phyloP scores from a whole-genome alignment of 2,113 vertebrate genomes.

The Protobothrops mucrosquamatus region DNA sequence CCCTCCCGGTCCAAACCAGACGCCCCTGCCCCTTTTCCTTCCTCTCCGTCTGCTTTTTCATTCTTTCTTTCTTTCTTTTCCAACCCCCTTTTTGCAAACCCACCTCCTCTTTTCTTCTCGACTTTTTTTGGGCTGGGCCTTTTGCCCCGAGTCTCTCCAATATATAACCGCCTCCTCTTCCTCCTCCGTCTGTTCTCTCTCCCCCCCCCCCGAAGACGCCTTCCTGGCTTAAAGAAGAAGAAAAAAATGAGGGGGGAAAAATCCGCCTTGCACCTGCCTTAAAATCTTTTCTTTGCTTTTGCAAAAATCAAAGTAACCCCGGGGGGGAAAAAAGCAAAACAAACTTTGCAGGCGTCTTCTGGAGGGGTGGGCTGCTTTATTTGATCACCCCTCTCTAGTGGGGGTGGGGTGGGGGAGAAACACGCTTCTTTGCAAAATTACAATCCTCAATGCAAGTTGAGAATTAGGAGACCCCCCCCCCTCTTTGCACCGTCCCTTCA shows the following conservation, averaged over 20 bases:
- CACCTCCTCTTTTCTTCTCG: background rate
- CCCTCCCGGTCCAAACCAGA: background rate
- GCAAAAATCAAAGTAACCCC: slow-evolving; percentile 16
- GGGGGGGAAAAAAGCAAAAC: background rate
- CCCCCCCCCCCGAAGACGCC: background rate
- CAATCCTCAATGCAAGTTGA: background rate
- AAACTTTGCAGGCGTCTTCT: slow-evolving; percentile 43
- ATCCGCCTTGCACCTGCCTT: background rate
- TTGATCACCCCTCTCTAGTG: background rate
- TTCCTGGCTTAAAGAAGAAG: background rate
- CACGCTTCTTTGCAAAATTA: background rate
- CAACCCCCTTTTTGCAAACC: background rate
- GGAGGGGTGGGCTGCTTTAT: background rate
- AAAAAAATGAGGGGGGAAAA: background rate
- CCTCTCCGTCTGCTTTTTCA: background rate
- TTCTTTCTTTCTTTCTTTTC: background rate
- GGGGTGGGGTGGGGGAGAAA: background rate
- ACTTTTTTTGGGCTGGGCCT: background rate
- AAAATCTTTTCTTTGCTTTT: background rate
- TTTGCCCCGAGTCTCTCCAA: background rate
- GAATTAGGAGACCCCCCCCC: background rate
- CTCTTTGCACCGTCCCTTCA: background rate
- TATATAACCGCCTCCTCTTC: background rate
- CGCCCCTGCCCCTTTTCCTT: background rate
- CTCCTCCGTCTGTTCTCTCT: background rate